Evolutionary conservation across 2,888 invertebrate genomes (phyloP), one percentile per base, ranked within the genome.

Genomic region (Dynastes hyllus): DNA sequence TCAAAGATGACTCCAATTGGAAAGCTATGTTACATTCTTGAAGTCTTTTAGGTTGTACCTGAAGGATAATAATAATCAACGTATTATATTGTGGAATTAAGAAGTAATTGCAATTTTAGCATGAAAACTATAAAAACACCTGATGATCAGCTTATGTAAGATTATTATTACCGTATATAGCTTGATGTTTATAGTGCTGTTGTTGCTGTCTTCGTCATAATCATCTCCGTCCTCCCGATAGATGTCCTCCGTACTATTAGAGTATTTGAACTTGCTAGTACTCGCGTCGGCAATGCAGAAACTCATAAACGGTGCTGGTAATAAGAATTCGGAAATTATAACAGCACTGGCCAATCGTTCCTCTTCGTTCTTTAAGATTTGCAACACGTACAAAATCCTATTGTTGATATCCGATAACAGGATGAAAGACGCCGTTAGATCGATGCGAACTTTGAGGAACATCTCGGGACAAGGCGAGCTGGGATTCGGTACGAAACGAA

Each of bases 291-390:
- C 92, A 82, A 98, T 95, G 78, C 96, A 95, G 87, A 97, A 96
- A 86, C 97, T 97, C 67, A 98, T 90, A 84, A 97, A 95, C 0
- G 97, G 95, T 83, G 95, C 95, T 0, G 96, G 96, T 70, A 98
- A 89, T 69, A 95, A 91, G 87, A 98, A 97, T 89, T 98, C 97
- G 0, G 97, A 94, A 78, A 98, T 92, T 80, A 93, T 94, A 81
- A 92, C 92, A 78, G 95, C 93, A 83, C 92, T 93, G 0, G 95
- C 95, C 51, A 90, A 84, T 0, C 91, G 90, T 79, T 94, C 91
- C 5, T 91, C 87, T 51, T 90, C 92, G 86, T 93, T 92, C 85
- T 93, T 92, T 22, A 92, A 89, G 40, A 95, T 89, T 86, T 94
- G 93, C 85, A 98, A 88, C 32, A 98, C 94, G 88, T 97, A 98